These are phyloP conservation scores for Thunnus albacares DNA, from an alignment of 2,797 vertebrate species.

Conservation along the genomic window DNA sequence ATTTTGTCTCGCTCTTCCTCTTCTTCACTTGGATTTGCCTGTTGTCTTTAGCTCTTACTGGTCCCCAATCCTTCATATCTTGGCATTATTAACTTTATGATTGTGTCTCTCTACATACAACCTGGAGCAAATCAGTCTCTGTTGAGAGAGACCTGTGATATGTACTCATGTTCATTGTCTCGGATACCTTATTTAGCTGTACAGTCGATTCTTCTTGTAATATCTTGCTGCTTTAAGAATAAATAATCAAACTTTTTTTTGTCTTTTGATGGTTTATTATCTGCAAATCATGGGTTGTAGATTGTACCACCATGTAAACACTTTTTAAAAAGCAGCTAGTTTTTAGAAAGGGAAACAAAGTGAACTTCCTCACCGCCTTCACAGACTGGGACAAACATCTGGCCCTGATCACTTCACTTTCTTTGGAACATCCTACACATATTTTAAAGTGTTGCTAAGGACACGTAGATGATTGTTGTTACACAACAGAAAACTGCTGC, in stretches of 20 bases:
- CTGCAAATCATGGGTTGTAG: background rate
- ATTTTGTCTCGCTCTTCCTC: conserved; percentile 66
- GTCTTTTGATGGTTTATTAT: conserved; percentile 12
- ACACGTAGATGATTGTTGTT: background rate
- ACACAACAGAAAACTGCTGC: conserved; percentile 1
- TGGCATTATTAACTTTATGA: conserved; percentile 48
- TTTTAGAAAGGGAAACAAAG: background rate
- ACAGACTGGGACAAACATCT: background rate
- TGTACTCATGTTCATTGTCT: conserved; percentile 56
- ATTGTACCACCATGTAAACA: background rate
- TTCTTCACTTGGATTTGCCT: conserved; percentile 52
- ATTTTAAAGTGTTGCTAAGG: background rate
- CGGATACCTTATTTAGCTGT: conserved; percentile 61
- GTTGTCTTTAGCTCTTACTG: conserved; percentile 60
- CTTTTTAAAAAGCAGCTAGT: background rate
- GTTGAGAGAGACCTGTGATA: conserved; percentile 47
- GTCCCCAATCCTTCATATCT: conserved; percentile 38
- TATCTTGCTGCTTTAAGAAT: conserved; percentile 82
- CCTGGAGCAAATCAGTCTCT: conserved; percentile 56
- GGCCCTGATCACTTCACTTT: background rate
- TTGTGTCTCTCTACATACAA: conserved; percentile 47
- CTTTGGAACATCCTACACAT: too few species aligned
- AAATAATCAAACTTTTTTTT: conserved; percentile 74
- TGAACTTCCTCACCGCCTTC: conserved; percentile 10
- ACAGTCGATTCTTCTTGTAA: conserved; percentile 76